Conservation (phyloP, 2,113 vertebrate species). For the rabbit (Oryctolagus cuniculus) region mOryCun1.1 NC_091436.1:73029001-73029500, state of each 20-base stretch:
- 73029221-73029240: slow-evolving; percentile 21
- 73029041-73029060: slow-evolving; percentile 65
- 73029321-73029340: neutral
- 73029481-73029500: neutral
- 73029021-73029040: slow-evolving; percentile 58
- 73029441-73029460: slow-evolving; percentile 67
- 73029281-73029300: neutral
- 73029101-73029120: slow-evolving; percentile 70
- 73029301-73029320: neutral
- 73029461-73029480: slow-evolving; percentile 32
- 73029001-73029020: slow-evolving; percentile 62
- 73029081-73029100: slow-evolving; percentile 78
- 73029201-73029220: slow-evolving; percentile 63
- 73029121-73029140: slow-evolving; percentile 79
- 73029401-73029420: neutral
- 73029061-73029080: slow-evolving; percentile 79
- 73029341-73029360: neutral
- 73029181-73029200: slow-evolving; percentile 66
- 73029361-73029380: neutral
- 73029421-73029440: slow-evolving; percentile 71
- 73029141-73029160: slow-evolving; percentile 76
- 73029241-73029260: neutral
- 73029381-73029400: neutral
- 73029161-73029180: slow-evolving; percentile 76
- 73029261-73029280: neutral